Percentiles rank a stretch among this genome's conserved stretches.
These are phyloP conservation scores for Leptinotarsa juncta DNA, from an alignment of 2,888 invertebrate species.

Conservation along the genomic window DNA sequence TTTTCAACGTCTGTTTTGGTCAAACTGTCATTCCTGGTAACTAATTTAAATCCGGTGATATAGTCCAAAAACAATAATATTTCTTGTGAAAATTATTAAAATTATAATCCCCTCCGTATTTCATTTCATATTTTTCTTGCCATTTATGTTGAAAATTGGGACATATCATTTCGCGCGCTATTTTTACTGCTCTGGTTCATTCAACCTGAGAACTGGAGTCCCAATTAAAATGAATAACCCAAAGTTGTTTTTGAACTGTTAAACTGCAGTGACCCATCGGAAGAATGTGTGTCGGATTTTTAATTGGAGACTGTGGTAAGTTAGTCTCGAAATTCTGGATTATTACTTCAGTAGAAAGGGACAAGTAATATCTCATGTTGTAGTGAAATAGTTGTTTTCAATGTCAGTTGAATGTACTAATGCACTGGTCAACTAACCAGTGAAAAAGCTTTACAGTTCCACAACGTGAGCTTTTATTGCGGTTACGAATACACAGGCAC, in stretches of 20 bases:
- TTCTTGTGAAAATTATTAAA: not conserved
- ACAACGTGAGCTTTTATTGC: too few relatives aligned
- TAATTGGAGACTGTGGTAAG: not conserved
- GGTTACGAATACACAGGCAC: too few relatives aligned
- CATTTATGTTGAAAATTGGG: not conserved
- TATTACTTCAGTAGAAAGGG: not conserved
- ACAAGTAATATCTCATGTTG: not conserved
- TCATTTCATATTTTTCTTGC: not conserved
- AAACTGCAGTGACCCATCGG: conserved; percentile 2
- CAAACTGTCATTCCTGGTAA: too few relatives aligned
- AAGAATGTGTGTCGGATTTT: conserved; percentile 1
- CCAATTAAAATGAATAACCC: conserved; percentile 9
- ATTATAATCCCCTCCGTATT: not conserved
- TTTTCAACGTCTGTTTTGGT: too few relatives aligned
- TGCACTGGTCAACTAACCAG: too few relatives aligned
- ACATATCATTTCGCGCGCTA: conserved; percentile 1
- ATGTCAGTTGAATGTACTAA: too few relatives aligned
- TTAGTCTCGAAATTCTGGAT: not conserved
- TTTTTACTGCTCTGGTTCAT: conserved; percentile 4
- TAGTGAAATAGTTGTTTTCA: too few relatives aligned
- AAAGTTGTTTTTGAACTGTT: not conserved
- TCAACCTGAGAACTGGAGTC: not conserved
- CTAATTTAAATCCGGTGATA: too few relatives aligned
- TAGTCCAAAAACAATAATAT: too few relatives aligned
- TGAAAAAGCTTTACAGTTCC: too few relatives aligned